Evolutionary conservation across 2,797 vertebrate genomes (phyloP).

Genomic region (Cephalopachus bancanus): DNA sequence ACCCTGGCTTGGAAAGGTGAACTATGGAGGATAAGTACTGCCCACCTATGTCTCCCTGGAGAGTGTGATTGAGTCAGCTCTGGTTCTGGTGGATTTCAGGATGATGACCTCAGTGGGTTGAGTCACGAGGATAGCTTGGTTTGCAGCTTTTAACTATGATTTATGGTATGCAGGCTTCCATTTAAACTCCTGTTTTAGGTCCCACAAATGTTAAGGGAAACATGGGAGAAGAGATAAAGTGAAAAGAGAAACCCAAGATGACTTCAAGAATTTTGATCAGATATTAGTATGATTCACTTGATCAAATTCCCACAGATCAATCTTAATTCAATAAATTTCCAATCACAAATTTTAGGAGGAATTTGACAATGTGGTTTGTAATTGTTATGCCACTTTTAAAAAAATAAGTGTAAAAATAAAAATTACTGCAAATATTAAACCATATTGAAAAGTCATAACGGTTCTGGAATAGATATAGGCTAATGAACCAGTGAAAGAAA

Average conservation of each 20-base stretch:
- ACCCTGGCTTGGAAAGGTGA: not conserved
- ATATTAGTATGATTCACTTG: not conserved
- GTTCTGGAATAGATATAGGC: not conserved
- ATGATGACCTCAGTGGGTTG: not conserved
- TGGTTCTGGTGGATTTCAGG: not conserved
- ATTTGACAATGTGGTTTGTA: not conserved
- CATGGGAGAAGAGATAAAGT: not conserved
- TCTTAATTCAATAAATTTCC: not conserved
- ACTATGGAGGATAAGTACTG: not conserved
- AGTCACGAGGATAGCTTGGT: not conserved
- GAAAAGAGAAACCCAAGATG: not conserved
- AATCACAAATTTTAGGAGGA: not conserved
- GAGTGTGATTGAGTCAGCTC: not conserved
- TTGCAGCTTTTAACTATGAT: not conserved
- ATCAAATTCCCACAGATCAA: not conserved
- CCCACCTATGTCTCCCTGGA: not conserved
- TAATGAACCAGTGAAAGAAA: slow-evolving; percentile 13
- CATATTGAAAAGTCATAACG: not conserved
- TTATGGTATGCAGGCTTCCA: not conserved
- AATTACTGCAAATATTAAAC: not conserved
- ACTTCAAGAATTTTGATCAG: not conserved
- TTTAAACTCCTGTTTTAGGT: not conserved
- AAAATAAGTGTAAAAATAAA: not conserved
- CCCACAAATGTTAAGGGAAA: not conserved
- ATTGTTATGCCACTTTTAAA: not conserved